Percentiles rank a stretch among this genome's conserved stretches.
Conservation (phyloP, 1,140 invertebrate genomes). For the Tetraneura akinire region DNA sequence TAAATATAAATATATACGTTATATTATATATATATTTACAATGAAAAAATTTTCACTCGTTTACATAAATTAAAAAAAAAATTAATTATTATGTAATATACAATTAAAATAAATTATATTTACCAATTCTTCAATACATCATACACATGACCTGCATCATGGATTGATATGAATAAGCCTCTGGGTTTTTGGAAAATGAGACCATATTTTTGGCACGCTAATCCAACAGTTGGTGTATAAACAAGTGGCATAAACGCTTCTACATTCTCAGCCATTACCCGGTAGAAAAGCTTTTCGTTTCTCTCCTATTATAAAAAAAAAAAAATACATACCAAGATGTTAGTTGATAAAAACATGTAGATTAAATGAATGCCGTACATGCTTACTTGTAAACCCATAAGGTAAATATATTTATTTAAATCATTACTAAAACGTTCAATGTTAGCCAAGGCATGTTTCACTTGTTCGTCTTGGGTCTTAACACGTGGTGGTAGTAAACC, state of each 20-base stretch:
- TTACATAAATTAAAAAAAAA: no score
- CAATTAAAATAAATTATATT: slow-evolving; percentile 40
- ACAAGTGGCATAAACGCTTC: slow-evolving; percentile 87
- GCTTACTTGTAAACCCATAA: slow-evolving; percentile 72
- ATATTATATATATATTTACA: no score
- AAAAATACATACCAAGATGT: not conserved
- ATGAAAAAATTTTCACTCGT: no score
- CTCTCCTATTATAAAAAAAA: slow-evolving; percentile 69
- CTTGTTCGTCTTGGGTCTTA: slow-evolving; percentile 82
- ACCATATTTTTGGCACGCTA: slow-evolving; percentile 96
- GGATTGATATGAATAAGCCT: slow-evolving; percentile 94
- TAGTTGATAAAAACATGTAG: slow-evolving; percentile 1
- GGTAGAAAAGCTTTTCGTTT: slow-evolving; percentile 91
- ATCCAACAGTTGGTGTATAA: slow-evolving; percentile 90
- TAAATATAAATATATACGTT: not conserved
- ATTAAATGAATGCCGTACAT: slow-evolving; percentile 16
- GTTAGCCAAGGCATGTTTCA: slow-evolving; percentile 71
- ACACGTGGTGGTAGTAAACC: slow-evolving; percentile 78
- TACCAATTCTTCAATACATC: slow-evolving; percentile 82
- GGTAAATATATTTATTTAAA: slow-evolving; percentile 80
- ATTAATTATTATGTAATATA: no score
- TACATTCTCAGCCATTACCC: slow-evolving; percentile 85
- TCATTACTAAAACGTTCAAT: slow-evolving; percentile 72
- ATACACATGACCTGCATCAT: slow-evolving; percentile 90
- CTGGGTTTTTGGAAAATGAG: slow-evolving; percentile 86